These are phyloP conservation scores for Copidosoma floridanum DNA, from an alignment of 1,140 invertebrate genomes.

Conservation along the genomic window DNA sequence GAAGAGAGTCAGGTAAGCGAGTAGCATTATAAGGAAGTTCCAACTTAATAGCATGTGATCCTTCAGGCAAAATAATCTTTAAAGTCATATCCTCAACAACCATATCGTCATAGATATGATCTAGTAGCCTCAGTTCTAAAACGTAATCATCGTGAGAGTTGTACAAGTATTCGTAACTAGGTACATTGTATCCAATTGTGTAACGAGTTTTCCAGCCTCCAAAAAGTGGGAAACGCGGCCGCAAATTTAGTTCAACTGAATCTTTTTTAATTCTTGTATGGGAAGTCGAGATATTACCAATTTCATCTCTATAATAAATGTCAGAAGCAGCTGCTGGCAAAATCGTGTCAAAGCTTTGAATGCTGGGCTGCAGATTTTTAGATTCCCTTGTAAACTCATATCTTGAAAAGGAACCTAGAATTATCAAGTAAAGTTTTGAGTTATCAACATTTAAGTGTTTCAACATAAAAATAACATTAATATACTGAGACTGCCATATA, in stretches of 20 bases:
- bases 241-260: constrained; percentile 90
- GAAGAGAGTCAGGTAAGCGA: constrained; percentile 71
- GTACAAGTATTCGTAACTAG: constrained; percentile 93
- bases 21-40: constrained; percentile 80
- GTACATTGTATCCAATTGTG: constrained; percentile 94
- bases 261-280: constrained; percentile 85
- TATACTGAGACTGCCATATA: too few relatives aligned
- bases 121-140: constrained; percentile 88
- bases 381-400: constrained; percentile 94
- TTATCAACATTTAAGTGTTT: background rate
- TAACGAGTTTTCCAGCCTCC: constrained; percentile 99
- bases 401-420: constrained; percentile 80
- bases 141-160: constrained; percentile 78
- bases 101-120: constrained; percentile 97
- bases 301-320: constrained; percentile 95
- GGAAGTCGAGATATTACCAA: constrained; percentile 99
- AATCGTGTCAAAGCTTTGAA: constrained; percentile 90
- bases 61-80: constrained; percentile 94
- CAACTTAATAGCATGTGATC: constrained; percentile 78
- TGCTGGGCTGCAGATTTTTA: constrained; percentile 78
- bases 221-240: constrained; percentile 95
- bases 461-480: background rate
- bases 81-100: constrained; percentile 87
- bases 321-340: constrained; percentile 87
- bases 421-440: background rate